Percentiles rank a stretch among this genome's conserved stretches.
Evolutionary conservation across 2,888 invertebrate species (phyloP).

Genomic region (Hypomecis atomaria): DNA sequence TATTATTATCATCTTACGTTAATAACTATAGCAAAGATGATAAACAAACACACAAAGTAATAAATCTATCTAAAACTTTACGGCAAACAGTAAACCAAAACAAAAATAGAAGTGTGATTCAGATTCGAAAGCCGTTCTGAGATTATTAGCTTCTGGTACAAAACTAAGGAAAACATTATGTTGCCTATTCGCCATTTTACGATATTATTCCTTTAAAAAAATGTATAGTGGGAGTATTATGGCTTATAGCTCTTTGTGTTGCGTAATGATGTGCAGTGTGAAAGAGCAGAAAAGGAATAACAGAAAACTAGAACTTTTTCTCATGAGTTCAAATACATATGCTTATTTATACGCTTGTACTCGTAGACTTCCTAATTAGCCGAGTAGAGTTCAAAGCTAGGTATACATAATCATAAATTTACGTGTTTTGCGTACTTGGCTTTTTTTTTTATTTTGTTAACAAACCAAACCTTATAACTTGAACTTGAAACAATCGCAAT

Average conservation of each 20-base stretch:
- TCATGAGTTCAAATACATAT: not conserved
- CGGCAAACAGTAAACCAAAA: constrained; percentile 37
- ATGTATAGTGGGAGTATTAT: constrained; percentile 23
- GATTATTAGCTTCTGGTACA: constrained; percentile 44
- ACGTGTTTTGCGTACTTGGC: too few relatives aligned
- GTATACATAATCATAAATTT: too few relatives aligned
- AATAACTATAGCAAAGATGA: constrained; percentile 5
- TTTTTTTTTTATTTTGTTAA: too few relatives aligned
- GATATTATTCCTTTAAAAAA: constrained; percentile 46
- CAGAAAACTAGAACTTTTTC: constrained; percentile 15
- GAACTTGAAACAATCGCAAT: too few relatives aligned
- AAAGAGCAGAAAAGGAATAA: constrained; percentile 22
- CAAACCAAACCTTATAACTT: too few relatives aligned
- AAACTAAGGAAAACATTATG: constrained; percentile 44
- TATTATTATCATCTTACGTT: not conserved
- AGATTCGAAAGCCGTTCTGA: constrained; percentile 44
- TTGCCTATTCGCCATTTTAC: constrained; percentile 48
- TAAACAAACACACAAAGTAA: constrained; percentile 11
- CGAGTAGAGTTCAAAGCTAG: too few relatives aligned
- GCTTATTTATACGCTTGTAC: constrained; percentile 4
- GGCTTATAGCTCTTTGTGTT: constrained; percentile 36
- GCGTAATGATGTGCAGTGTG: constrained; percentile 32
- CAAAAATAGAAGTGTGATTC: constrained; percentile 56
- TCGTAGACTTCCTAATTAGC: constrained; percentile 8
- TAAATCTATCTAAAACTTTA: constrained; percentile 37